These are phyloP conservation scores for Mesaphorura yosii DNA, from an alignment of 1,140 invertebrate species.

Conservation along the genomic window DNA sequence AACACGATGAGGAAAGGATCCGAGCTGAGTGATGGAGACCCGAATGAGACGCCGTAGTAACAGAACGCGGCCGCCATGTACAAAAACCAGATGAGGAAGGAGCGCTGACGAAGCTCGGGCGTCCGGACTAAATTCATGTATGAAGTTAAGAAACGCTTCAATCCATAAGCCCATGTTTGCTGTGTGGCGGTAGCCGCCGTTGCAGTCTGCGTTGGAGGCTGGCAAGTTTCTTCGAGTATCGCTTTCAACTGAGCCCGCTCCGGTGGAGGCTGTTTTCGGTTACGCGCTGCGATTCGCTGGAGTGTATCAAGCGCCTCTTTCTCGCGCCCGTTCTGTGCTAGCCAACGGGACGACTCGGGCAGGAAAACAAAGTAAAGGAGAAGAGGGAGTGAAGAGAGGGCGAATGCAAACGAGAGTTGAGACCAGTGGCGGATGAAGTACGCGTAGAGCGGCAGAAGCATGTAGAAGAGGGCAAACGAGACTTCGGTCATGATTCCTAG, in stretches of 20 bases:
- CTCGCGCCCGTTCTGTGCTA: slow-evolving; percentile 57
- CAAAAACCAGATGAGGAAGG: slow-evolving; percentile 14
- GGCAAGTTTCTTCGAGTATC: not conserved
- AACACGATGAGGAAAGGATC: slow-evolving; percentile 21
- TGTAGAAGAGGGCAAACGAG: slow-evolving; percentile 51
- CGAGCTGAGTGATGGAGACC: slow-evolving; percentile 7
- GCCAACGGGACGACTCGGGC: slow-evolving; percentile 74
- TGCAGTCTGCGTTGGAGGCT: too few relatives aligned
- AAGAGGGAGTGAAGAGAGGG: slow-evolving; percentile 53
- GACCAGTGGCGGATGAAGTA: slow-evolving; percentile 60
- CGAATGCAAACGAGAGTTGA: slow-evolving; percentile 55
- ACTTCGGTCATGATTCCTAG: slow-evolving; percentile 6
- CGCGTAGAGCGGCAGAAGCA: slow-evolving; percentile 56
- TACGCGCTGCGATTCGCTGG: slow-evolving; percentile 48
- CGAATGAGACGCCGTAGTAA: slow-evolving; percentile 21
- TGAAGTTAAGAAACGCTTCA: too few relatives aligned
- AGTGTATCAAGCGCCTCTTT: slow-evolving; percentile 56
- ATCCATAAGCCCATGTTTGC: too few relatives aligned
- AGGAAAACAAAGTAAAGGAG: slow-evolving; percentile 55
- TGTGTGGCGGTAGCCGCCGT: too few relatives aligned
- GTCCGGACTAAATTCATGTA: slow-evolving; percentile 14
- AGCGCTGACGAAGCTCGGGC: slow-evolving; percentile 8
- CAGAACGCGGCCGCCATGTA: slow-evolving; percentile 14
- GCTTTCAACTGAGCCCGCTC: not conserved
- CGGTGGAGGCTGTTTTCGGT: slow-evolving; percentile 34